Percentiles rank a stretch among this genome's conserved stretches.
phyloP scores from a whole-genome alignment of 2,113 vertebrate species.

The Myotis lucifugus region DNA sequence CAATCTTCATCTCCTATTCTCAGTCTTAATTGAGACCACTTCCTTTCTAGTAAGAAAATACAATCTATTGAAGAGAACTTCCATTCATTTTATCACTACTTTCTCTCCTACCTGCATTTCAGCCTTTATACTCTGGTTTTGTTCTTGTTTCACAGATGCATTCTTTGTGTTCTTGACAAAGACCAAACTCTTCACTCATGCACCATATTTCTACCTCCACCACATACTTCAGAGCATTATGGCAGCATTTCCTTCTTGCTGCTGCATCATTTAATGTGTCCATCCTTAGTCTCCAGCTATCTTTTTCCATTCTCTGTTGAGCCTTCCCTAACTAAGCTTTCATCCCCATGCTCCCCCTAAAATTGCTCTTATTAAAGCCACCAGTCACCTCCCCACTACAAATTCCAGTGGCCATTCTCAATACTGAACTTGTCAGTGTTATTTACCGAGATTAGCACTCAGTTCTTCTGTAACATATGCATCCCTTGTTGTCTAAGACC shows the following conservation, averaged over 20 bases:
- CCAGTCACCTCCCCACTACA: background rate
- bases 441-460: background rate
- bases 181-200: background rate
- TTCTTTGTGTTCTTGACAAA: background rate
- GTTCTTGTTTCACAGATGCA: background rate
- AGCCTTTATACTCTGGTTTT: background rate
- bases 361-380: background rate
- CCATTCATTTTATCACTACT: background rate
- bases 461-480: background rate
- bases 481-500: background rate
- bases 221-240: background rate
- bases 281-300: background rate
- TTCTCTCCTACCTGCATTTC: background rate
- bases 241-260: background rate
- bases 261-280: background rate
- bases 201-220: background rate
- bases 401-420: background rate
- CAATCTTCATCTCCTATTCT: background rate
- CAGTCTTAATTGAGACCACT: background rate
- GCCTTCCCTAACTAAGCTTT: background rate
- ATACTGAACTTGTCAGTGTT: background rate
- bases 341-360: background rate
- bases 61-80: background rate
- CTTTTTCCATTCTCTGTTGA: background rate
- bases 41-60: background rate